These are phyloP conservation scores for Lutraria rhynchaena DNA, from an alignment of 1,140 invertebrate species.

Conservation along the genomic window DNA sequence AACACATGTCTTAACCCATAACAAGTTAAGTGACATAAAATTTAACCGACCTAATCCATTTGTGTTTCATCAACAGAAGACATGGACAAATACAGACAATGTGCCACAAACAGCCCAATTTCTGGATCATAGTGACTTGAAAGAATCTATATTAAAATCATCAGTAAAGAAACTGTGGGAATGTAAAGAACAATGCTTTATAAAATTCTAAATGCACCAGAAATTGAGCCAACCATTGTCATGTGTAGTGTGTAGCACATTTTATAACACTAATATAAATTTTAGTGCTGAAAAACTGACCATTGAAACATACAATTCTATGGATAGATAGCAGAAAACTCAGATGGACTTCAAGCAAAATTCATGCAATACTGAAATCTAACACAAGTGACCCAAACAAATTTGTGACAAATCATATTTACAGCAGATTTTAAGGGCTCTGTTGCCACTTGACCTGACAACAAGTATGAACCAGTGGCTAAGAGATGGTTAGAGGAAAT, in stretches of 20 bases:
- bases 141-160: not conserved
- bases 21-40: not conserved
- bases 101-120: not conserved
- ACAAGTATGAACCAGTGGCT: slow-evolving; percentile 18
- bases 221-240: no score
- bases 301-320: no score
- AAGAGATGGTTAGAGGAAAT: not conserved
- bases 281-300: no score
- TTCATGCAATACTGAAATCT: not conserved
- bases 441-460: slow-evolving; percentile 4
- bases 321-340: not conserved
- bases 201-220: no score
- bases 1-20: not conserved
- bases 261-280: no score
- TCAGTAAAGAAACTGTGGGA: no score
- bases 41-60: not conserved
- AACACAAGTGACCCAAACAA: not conserved
- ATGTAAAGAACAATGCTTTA: no score
- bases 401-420: slow-evolving; percentile 8
- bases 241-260: no score
- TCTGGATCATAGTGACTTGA: slow-evolving; percentile 8
- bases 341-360: not conserved
- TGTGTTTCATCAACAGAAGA: not conserved
- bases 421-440: slow-evolving; percentile 19
- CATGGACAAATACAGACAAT: not conserved